Base-by-base conservation (phyloP, 2,113 vertebrate genomes). In the Quiscalus mexicanus region DNA sequence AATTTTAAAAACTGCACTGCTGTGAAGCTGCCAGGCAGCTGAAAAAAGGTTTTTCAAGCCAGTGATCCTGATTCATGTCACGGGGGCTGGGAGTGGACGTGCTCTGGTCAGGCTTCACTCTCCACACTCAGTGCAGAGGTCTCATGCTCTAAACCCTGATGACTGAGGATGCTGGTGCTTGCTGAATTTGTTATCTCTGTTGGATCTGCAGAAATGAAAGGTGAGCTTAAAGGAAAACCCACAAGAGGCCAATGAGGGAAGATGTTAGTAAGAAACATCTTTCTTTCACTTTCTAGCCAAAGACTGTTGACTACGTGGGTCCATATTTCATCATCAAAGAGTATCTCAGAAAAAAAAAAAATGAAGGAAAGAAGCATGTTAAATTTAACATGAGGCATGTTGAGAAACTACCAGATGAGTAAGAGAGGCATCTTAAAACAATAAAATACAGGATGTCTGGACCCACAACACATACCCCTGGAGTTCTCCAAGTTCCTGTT, bases 341-440 rank as follows among this genome's bases (percentile, higher is more conserved):
- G 10, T 33, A 81, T 23, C 56, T 95, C 37, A 75, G 53, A 89
- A 59, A 58, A 74, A 75, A 90, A 59, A 90, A 59, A 81, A 87
- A 84, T 24, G 42, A 90, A 84, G 87, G 53, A 71, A 84, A 93
- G 74, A 65, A 77, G 4, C 30, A 90, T 55, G 58, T 96, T 88
- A 92, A 93, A 92, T 94, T 92, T 94, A 88, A 94, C 75, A 86
- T 59, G 15, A 88, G 37, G n/a, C 25, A 92, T 42, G 25, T 62
- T 86, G 73, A 86, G 87, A 92, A 93, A 39, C 64, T 75, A 86
- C 47, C 79, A 93, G 79, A 94, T 84, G 60, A 89, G 35, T 84
- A 93, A 50, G 44, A 44, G 30, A 90, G 88, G 56, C 91, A 95
- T 96, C 82, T 96, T 96, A 94, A 97, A 96, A 85, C 73, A 93